Evolutionary conservation across 2,113 vertebrate genomes (phyloP), one percentile per base, ranked within the genome.

Genomic region (Leuciscus idus): DNA sequence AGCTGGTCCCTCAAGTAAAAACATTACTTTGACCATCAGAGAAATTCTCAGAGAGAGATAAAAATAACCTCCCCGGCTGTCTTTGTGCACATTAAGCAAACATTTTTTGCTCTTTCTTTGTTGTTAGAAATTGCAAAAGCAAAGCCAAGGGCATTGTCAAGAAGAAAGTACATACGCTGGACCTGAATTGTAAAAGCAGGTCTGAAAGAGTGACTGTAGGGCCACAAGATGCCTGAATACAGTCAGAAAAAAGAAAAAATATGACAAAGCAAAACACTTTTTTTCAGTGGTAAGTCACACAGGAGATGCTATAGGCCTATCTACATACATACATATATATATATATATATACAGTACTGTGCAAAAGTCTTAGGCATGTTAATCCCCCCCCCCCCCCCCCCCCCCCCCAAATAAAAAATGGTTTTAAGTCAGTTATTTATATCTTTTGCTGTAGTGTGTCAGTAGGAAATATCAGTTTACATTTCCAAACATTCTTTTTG

Each of bases 1-100:
- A 33, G 59, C 62, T 55, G n/a, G 55, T 19, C 75, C 84, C 86
- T 66, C 30, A 66, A 84, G 85, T 75, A 84, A 86, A 70, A 88
- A 57, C 66, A 81, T 43, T 64, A 80, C 82, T 86, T 84, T 86
- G 36, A 28, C 64, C 61, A n/a, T 33, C 81, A 39, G 50, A 66
- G 62, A 86, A 57, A 80, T 84, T 33, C 28, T 70, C 28, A n/a
- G 62, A 62, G 12, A 78, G 33, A 30, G 39, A 55, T 66, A 87
- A 70, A 87, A 62, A 57, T 73, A 81, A 72, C 82, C 21, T 46
- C 74, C 26, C 13, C 30, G 9, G 10, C 15, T 84, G 73, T 46
- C 74, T 30, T 43, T 80, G 55, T 64, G 36, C 33, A 83, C 52
- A 33, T 57, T 11, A 81, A 62, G 66, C n/a, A 75, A 43, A 57